These are phyloP conservation scores for Spilogale gracilis DNA, from an alignment of 2,113 vertebrate species.

Conservation along the genomic window DNA sequence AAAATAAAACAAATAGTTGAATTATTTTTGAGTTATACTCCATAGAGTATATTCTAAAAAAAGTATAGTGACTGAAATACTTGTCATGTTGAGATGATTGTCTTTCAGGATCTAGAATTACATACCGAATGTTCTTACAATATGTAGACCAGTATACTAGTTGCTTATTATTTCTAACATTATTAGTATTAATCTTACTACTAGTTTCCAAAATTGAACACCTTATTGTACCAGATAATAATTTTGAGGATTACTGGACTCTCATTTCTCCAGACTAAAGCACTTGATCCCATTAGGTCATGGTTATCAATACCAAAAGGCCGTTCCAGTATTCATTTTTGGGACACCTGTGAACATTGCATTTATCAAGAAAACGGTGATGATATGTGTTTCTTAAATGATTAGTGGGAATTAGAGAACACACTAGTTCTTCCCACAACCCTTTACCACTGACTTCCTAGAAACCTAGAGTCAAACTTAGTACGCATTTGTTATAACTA, in stretches of 20 bases:
- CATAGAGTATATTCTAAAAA: not conserved
- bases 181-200: not conserved
- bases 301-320: not conserved
- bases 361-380: not conserved
- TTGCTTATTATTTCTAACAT: not conserved
- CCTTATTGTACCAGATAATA: not conserved
- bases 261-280: not conserved
- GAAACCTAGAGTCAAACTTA: not conserved
- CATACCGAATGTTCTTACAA: not conserved
- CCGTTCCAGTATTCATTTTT: not conserved
- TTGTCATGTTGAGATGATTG: not conserved
- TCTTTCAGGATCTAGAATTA: not conserved
- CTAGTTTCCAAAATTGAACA: not conserved
- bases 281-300: not conserved
- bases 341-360: not conserved
- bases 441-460: not conserved
- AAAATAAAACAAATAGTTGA: not conserved
- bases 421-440: accelerated
- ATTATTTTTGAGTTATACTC: not conserved
- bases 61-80: not conserved
- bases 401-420: not conserved
- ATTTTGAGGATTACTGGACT: not conserved
- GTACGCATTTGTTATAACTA: not conserved
- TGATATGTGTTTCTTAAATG: not conserved
- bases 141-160: not conserved